Base-by-base conservation (phyloP, 2,888 invertebrate species). In the Herminia tarsipennalis region DNA sequence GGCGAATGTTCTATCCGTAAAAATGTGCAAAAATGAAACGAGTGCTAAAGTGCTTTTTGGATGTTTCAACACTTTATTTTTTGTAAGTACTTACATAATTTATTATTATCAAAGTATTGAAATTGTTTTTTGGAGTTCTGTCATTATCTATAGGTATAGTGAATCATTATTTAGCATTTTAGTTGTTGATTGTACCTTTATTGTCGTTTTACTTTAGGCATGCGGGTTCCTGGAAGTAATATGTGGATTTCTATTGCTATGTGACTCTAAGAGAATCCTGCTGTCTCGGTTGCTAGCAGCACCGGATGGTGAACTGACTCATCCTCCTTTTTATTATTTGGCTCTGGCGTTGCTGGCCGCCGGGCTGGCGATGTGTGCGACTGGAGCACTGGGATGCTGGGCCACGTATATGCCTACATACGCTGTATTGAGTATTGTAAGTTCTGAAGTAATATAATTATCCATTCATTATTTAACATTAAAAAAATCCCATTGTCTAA, bases 321-420 rank as follows among this genome's bases (percentile, higher is more conserved):
- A 96, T 68, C 95, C 96, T 0, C 92, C 96, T 8, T 94, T 96
- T 66, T 95, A 96, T 75, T 96, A 96, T 73, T 88, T 95, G 4
- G 94, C 96, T 0, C 90, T 96, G 34, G 94, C 94, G 1, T 79
- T 95, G 35, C 92, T 95, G n/a, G 91, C 92, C 0, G 90, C 95
- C 0, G 96, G 96, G 0, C 89, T 96, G 39, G 80, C 94, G 21
- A 93, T 95, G 36, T 93, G 95, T 39, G 88, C 94, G 3, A 93
- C 94, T 0, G 94, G 95, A 2, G 93, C 96, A 30, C 82, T 96
- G 12, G 96, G 96, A 33, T 96, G 95, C 79, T 96, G 96, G 96
- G 96, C 96, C 0, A 94, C 95, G 0, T 96, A 95, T 69, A 91
- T 95, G 66, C 94, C 95, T 57, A 95, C 94, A 66, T 95, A 95